Conservation (phyloP, 2,797 vertebrate genomes). For the Catamblyrhynchus diadema region DNA sequence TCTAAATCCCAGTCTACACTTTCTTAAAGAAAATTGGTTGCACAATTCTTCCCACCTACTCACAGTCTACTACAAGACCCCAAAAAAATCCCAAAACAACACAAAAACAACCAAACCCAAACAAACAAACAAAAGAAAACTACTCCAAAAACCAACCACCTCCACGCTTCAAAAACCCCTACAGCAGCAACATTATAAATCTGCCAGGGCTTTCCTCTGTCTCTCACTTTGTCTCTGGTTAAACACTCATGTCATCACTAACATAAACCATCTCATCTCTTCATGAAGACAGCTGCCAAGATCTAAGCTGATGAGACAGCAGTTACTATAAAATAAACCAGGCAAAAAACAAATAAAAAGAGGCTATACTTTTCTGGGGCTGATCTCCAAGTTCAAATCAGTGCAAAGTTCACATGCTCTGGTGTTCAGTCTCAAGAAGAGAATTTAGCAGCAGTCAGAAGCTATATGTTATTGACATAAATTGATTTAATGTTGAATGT, state of each 20-base stretch:
- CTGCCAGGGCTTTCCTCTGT: not conserved
- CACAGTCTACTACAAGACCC: not conserved
- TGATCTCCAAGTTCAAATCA: not conserved
- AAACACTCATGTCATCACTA: not conserved
- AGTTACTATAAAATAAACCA: not conserved
- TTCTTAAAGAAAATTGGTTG: not conserved
- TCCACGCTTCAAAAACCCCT: not conserved
- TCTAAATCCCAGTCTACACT: not conserved
- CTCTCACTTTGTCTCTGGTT: not conserved
- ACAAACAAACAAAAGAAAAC: not conserved
- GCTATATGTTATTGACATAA: not conserved
- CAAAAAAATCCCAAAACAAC: not conserved
- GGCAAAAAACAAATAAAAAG: not conserved
- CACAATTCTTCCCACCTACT: not conserved
- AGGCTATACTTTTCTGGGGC: not conserved
- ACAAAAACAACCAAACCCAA: not conserved
- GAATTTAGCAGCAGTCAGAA: not conserved
- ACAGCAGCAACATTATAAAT: not conserved
- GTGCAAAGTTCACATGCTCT: not conserved
- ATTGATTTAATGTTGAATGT: not conserved
- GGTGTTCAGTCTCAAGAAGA: not conserved
- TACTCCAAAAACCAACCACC: accelerated
- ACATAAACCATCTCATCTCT: not conserved
- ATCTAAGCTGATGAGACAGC: not conserved
- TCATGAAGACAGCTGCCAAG: not conserved